phyloP scores from a whole-genome alignment of 2,797 vertebrate genomes.

The Lycodopsis pacificus region DNA sequence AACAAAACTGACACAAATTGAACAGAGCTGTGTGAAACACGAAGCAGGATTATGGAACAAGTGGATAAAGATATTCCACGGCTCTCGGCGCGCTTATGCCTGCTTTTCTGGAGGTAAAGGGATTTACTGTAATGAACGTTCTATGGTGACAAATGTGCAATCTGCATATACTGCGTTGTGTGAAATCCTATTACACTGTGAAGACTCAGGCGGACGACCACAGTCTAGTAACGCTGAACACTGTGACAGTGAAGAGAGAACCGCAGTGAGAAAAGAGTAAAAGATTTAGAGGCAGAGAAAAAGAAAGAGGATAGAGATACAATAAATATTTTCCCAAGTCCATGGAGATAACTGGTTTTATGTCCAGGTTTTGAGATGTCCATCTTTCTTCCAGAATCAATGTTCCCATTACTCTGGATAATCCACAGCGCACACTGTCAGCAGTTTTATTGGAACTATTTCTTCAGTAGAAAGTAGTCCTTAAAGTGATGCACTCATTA shows the following conservation, averaged over 20 bases:
- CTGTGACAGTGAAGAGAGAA: slow-evolving; percentile 11
- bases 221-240: slow-evolving; percentile 17
- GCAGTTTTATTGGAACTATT: slow-evolving; percentile 26
- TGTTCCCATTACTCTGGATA: slow-evolving; percentile 22
- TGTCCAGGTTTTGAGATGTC: not conserved
- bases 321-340: not conserved
- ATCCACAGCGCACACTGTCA: slow-evolving; percentile 20
- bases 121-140: slow-evolving; percentile 73
- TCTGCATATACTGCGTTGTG: slow-evolving; percentile 54
- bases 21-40: slow-evolving; percentile 53
- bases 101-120: slow-evolving; percentile 58
- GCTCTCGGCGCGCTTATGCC: slow-evolving; percentile 50
- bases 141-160: slow-evolving; percentile 56
- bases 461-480: slow-evolving; percentile 1
- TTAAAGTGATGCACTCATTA: not conserved
- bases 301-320: not conserved
- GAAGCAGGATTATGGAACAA: slow-evolving; percentile 55
- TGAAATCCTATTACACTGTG: slow-evolving; percentile 71
- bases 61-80: slow-evolving; percentile 55
- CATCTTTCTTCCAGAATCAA: slow-evolving; percentile 21
- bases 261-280: not conserved
- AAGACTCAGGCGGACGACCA: slow-evolving; percentile 32
- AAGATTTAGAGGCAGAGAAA: not conserved
- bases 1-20: slow-evolving; percentile 65
- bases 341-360: not conserved